Evolutionary conservation across 2,797 vertebrate genomes (phyloP), one percentile per base, ranked within the genome.

Genomic region (Sphaeramia orbicularis): DNA sequence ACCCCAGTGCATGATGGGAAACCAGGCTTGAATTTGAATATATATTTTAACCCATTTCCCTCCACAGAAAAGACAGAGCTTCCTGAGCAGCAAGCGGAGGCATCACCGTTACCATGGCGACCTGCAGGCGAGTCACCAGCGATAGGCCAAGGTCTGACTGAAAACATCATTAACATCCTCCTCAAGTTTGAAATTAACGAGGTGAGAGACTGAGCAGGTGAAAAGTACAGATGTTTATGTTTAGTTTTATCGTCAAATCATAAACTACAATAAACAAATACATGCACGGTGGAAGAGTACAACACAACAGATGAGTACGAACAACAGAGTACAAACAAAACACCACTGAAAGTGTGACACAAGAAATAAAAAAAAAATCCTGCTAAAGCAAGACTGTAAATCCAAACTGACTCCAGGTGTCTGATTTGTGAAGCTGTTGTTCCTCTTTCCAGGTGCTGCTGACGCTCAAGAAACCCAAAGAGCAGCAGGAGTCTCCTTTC

Each of bases 111-210:
- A 7, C 65, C 63, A 44, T 5, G 13, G 0, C 72, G 52, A 24
- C 51, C 55, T 14, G 68, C 65, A 3, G 54, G 16, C 0, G 71
- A 13, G 41, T 9, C 12, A 1, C 21, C 32, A 0, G 0, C 59
- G 12, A 55, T 52, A 41, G 83, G 74, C 3, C 80, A 75, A 72
- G 48, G 14, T 11, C 30, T 48, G 24, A 65, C 66, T 18, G 92
- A 95, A 65, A 94, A 96, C 65, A 60, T 87, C 3, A 48, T 96
- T 79, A 96, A 93, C 40, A 49, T 99, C 44, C 91, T 96, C 2
- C 92, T 99, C 30, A 94, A 95, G 84, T 97, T 99, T 88, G 95
- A 98, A 94, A 95, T 99, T 63, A 95, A 94, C 88, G 92, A 98
- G 96, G 98, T 99, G 37, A 10, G 1, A 24, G n/a, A 53, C 10